Conservation (phyloP, 2,797 vertebrate species). For the Carapus acus region DNA sequence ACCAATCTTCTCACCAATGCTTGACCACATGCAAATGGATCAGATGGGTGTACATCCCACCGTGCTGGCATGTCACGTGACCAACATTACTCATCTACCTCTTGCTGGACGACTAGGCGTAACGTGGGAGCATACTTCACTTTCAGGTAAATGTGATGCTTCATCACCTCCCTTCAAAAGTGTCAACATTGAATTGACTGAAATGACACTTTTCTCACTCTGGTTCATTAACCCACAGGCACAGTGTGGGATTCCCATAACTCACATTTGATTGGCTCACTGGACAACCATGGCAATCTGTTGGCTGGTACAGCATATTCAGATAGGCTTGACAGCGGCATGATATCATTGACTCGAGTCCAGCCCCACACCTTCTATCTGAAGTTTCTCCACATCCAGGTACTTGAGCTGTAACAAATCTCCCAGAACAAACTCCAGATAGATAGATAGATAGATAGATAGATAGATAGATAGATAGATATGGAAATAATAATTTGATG, state of each 20-base stretch:
- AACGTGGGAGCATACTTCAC: constrained; percentile 80
- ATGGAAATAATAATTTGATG: too few relatives aligned
- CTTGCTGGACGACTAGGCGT: constrained; percentile 70
- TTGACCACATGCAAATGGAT: constrained; percentile 57
- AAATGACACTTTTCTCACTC: background rate
- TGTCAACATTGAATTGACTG: too few relatives aligned
- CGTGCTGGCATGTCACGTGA: constrained; percentile 79
- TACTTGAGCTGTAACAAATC: constrained; percentile 3
- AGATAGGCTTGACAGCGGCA: constrained; percentile 72
- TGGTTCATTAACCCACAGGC: constrained; percentile 15
- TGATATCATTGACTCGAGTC: constrained; percentile 74
- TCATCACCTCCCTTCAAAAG: too few relatives aligned
- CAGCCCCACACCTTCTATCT: constrained; percentile 78
- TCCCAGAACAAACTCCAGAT: too few relatives aligned
- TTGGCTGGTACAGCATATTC: constrained; percentile 64
- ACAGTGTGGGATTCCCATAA: constrained; percentile 14
- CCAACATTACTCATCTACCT: constrained; percentile 51
- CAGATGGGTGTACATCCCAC: constrained; percentile 77
- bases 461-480: too few relatives aligned
- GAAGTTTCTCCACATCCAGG: constrained; percentile 79
- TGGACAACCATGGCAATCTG: constrained; percentile 81
- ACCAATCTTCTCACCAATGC: constrained; percentile 72
- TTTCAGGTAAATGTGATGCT: constrained; percentile 41
- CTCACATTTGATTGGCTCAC: constrained; percentile 65
- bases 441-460: too few relatives aligned